Evolutionary conservation across 1,140 invertebrate species (phyloP), one percentile per base, ranked within the genome.

Genomic region (Pseudobourletiella spinata): DNA sequence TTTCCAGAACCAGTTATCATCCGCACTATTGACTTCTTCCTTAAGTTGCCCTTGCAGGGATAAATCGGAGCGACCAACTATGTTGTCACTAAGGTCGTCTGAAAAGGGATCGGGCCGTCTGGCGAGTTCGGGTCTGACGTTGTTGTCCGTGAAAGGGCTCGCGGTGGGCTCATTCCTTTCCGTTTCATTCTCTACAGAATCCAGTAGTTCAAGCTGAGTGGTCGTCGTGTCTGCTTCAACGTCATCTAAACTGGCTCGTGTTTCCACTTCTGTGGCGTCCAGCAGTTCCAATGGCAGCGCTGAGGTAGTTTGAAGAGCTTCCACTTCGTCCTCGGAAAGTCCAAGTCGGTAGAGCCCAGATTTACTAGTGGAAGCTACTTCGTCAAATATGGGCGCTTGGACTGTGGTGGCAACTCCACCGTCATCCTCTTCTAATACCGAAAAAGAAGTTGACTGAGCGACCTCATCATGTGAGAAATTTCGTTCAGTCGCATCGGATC

Each of bases 1-100:
- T 57, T 62, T 51, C 62, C 62, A 64, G 8, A 57, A 55, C 66
- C 66, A 67, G 18, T 58, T 46, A 18, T 64, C 63, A 24, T 67
- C 66, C 14, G 58, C 54, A 46, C 57, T 56, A 4, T 35, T 25
- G 3, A 64, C 54, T 67, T 67, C 66, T 18, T 51, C 28, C 0
- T 57, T 59, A n/a, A 63, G 42, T 28, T 56, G 26, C 32, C 26
- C 24, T 59, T 60, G 46, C 8, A 52, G n/a, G n/a, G 46, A 18
- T 22, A 60, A 44, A 26, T 64, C 65, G 0, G 57, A 35, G 1
- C 52, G 4, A 6, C 50, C 50, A 3, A 52, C 24, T 39, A 39
- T 11, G 16, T 14, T 14, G 15, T 8, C 24, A 43, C 11, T 14
- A 11, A 59, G 14, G 35, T 59, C 57, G 43, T 59, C 57, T 4